phyloP scores from a whole-genome alignment of 1,140 invertebrate species.

The Heliconius himera region DNA sequence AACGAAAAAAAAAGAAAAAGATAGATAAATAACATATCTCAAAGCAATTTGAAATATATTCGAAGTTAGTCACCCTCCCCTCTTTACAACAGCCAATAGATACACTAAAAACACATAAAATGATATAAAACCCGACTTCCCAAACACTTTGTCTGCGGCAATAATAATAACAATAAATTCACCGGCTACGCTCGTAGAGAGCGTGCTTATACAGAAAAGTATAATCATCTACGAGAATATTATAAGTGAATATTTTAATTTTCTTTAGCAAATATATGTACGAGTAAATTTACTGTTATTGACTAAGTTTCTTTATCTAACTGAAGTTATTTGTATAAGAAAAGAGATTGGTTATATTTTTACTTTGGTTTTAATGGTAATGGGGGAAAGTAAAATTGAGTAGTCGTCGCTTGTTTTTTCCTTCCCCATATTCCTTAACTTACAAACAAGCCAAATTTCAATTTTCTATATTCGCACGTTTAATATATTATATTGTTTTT shows the following conservation, averaged over 20 bases:
- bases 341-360: neutral
- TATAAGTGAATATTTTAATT: conserved; percentile 1
- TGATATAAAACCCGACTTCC: conserved; percentile 56
- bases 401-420: no score
- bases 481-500: no score
- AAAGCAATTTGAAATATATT: conserved; percentile 34
- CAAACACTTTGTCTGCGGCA: conserved; percentile 61
- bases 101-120: conserved; percentile 63
- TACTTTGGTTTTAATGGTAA: neutral
- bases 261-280: neutral
- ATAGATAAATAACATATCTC: neutral
- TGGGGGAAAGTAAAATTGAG: neutral
- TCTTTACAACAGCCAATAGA: conserved; percentile 60
- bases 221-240: conserved; percentile 1
- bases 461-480: no score
- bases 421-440: no score
- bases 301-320: conserved; percentile 16
- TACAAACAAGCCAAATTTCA: no score
- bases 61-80: conserved; percentile 36
- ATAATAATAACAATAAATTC: conserved; percentile 77
- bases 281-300: neutral
- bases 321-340: neutral
- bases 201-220: conserved; percentile 49
- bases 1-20: neutral
- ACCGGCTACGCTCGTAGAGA: conserved; percentile 40